phyloP scores from a whole-genome alignment of 2,113 vertebrate species.

The Asarcornis scutulata region DNA sequence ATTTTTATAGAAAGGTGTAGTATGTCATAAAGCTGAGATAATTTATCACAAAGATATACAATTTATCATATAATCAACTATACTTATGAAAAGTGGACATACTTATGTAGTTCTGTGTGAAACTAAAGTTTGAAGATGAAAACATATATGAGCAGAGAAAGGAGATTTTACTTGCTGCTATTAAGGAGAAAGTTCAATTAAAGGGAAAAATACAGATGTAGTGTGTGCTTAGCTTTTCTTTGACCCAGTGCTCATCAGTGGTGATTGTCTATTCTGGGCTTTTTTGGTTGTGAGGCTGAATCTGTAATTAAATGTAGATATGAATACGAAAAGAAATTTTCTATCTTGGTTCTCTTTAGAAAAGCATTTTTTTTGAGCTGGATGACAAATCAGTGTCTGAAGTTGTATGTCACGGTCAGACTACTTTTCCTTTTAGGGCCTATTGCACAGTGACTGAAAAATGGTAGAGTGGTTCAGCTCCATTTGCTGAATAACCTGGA shows the following conservation, averaged over 20 bases:
- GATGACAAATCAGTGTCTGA: conserved; percentile 61
- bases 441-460: conserved; percentile 46
- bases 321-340: conserved; percentile 65
- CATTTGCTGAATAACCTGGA: conserved; percentile 50
- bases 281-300: conserved; percentile 46
- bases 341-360: conserved; percentile 8
- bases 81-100: background rate
- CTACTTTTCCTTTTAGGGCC: conserved; percentile 66
- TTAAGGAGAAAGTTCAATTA: conserved; percentile 41
- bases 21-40: background rate
- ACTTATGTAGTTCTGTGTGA: background rate
- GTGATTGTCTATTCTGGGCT: conserved; percentile 28
- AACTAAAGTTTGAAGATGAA: background rate
- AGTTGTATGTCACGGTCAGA: conserved; percentile 48
- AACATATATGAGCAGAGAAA: background rate
- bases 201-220: conserved; percentile 18
- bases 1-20: background rate
- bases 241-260: background rate
- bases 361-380: conserved; percentile 31
- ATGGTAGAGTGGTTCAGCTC: conserved; percentile 42
- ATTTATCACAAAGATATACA: background rate
- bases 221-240: background rate
- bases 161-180: conserved; percentile 42
- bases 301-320: conserved; percentile 66
- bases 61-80: background rate